A percentile compares a stretch with the other conserved stretches of the same genome.
Conservation (phyloP, 2,113 vertebrate species). For the Gallinago paraguaiae region DNA sequence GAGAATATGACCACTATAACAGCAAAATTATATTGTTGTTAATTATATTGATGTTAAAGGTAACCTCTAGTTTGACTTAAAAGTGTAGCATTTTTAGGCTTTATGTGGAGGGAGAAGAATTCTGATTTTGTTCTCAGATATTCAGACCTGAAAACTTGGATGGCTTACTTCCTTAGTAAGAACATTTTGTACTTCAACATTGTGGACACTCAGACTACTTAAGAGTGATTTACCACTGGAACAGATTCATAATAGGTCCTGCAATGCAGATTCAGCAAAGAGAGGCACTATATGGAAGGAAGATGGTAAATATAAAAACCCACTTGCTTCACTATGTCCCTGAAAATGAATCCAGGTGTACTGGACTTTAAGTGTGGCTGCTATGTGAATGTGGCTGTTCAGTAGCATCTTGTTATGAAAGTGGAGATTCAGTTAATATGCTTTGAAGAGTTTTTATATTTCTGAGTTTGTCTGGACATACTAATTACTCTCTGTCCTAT, state of each 20-base stretch:
- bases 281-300: not conserved
- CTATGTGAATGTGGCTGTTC: not conserved
- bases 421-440: not conserved
- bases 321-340: not conserved
- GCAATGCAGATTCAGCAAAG: not conserved
- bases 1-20: not conserved
- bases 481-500: not conserved
- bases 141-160: not conserved
- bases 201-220: not conserved
- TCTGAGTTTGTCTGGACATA: not conserved
- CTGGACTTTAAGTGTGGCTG: not conserved
- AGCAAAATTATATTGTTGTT: not conserved
- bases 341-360: not conserved
- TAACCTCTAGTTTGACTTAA: not conserved
- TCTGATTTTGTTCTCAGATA: not conserved
- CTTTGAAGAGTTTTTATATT: not conserved
- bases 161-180: not conserved
- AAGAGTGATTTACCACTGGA: not conserved
- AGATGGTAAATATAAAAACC: not conserved
- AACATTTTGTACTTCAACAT: not conserved
- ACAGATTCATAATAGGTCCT: not conserved
- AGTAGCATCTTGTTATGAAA: not conserved
- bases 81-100: not conserved
- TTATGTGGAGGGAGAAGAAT: not conserved
- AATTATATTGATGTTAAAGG: not conserved